phyloP scores from a whole-genome alignment of 64 coral and sea anemone species.

The Anthopleura sola region DNA sequence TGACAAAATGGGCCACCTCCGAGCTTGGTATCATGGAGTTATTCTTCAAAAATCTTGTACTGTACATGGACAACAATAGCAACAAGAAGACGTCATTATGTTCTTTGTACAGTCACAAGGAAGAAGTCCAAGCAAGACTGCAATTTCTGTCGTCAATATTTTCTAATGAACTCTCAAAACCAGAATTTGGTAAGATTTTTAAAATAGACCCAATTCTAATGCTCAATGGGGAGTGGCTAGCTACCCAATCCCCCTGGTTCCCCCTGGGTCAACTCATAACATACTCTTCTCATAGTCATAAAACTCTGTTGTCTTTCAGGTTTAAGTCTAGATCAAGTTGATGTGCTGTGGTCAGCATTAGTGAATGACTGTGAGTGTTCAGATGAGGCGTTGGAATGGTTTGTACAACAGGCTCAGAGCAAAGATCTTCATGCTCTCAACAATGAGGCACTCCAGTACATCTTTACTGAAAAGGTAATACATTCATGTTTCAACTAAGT shows the following conservation, averaged over 20 bases:
- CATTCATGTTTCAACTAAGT: too few relatives aligned
- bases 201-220: too few relatives aligned
- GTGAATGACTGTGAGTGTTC: constrained; percentile 72
- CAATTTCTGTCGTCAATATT: constrained; percentile 94
- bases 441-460: constrained; percentile 76
- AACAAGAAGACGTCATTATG: not conserved
- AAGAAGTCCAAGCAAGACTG: constrained; percentile 90
- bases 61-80: constrained; percentile 47
- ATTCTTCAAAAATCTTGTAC: constrained; percentile 75
- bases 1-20: constrained; percentile 79
- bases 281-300: too few relatives aligned
- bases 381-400: constrained; percentile 94
- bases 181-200: constrained; percentile 81
- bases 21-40: constrained; percentile 90
- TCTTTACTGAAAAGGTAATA: constrained; percentile 93
- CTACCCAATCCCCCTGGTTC: too few relatives aligned
- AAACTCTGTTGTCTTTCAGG: constrained; percentile 14
- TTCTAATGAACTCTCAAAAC: constrained; percentile 87
- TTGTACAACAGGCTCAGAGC: constrained; percentile 93
- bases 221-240: too few relatives aligned
- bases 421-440: constrained; percentile 94
- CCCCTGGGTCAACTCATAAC: too few relatives aligned
- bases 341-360: constrained; percentile 82
- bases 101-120: constrained; percentile 68
- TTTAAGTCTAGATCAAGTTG: constrained; percentile 80